These are phyloP conservation scores for Physocephala rufipes DNA, from an alignment of 2,888 invertebrate genomes.

Conservation along the genomic window DNA sequence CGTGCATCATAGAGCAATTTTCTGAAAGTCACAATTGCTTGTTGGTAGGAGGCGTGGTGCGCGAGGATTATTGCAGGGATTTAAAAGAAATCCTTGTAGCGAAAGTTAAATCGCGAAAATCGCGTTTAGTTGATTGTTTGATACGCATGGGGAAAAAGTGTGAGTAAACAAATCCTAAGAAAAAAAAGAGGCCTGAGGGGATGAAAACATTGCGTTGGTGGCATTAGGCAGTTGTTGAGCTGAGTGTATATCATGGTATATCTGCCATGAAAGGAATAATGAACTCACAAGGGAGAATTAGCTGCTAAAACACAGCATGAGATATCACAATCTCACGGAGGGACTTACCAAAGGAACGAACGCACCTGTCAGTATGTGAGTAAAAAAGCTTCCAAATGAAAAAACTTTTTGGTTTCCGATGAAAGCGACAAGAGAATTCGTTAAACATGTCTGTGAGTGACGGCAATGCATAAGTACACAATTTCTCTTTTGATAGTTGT, in stretches of 20 bases:
- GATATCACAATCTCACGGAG: too few species aligned
- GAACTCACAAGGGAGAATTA: slow-evolving; percentile 1
- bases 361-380: slow-evolving; percentile 1
- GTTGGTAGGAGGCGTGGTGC: too few species aligned
- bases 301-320: slow-evolving; percentile 5
- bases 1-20: too few species aligned
- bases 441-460: background rate
- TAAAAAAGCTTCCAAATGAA: slow-evolving; percentile 8
- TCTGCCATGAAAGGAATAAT: background rate
- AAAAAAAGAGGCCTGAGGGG: background rate
- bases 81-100: too few species aligned
- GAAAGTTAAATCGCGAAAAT: slow-evolving; percentile 5
- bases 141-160: background rate
- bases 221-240: too few species aligned
- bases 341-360: slow-evolving; percentile 30
- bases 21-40: too few species aligned
- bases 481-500: slow-evolving; percentile 40
- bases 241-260: background rate
- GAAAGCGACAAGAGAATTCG: background rate
- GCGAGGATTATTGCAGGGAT: too few species aligned
- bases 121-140: background rate
- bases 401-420: background rate
- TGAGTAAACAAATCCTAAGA: slow-evolving; percentile 14
- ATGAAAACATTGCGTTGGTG: too few species aligned
- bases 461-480: too few species aligned